Percentiles rank a stretch among this genome's conserved stretches.
phyloP scores from a whole-genome alignment of 2,113 vertebrate genomes.

The Pluvianellus socialis region DNA sequence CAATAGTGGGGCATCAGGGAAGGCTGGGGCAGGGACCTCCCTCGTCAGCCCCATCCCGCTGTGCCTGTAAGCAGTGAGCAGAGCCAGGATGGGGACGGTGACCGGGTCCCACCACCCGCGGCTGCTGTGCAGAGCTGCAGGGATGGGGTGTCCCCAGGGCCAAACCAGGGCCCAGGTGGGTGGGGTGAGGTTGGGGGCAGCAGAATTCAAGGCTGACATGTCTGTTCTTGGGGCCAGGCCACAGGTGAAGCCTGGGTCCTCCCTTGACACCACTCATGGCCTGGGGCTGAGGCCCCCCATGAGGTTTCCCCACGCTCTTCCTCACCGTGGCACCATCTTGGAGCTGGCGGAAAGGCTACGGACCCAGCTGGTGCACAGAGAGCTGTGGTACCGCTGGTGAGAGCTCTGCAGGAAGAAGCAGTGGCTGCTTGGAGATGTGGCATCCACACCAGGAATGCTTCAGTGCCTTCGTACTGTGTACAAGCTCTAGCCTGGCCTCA shows the following conservation, averaged over 20 bases:
- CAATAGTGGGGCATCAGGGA: background rate
- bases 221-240: background rate
- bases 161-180: background rate
- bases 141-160: background rate
- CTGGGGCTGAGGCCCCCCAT: accelerated
- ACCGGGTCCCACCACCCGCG: no score
- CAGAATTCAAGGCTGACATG: background rate
- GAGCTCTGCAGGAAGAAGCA: background rate
- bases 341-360: background rate
- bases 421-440: background rate
- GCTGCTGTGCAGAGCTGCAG: background rate
- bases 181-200: background rate
- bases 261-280: accelerated
- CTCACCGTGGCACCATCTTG: accelerated
- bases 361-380: accelerated
- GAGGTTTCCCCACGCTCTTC: background rate
- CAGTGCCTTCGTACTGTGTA: background rate
- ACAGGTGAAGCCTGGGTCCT: no score
- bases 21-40: background rate
- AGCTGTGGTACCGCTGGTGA: background rate
- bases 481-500: background rate
- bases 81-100: background rate
- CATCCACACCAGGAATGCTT: background rate
- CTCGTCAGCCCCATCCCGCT: accelerated
- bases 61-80: background rate